Evolutionary conservation across 23 tunicate genomes (phyloP).

Genomic region (Styela clava): DNA sequence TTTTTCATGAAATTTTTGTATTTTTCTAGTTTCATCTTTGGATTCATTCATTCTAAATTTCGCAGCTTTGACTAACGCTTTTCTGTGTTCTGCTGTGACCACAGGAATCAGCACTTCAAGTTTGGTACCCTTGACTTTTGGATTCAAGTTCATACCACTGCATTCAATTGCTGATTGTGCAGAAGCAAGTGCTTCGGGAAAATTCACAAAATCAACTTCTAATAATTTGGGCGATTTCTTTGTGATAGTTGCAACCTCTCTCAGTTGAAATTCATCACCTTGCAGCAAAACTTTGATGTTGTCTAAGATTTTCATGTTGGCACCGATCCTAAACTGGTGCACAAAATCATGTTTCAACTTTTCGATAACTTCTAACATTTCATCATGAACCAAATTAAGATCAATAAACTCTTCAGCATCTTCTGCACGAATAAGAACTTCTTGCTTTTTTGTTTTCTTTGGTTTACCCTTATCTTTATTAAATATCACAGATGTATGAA

Average conservation of each 20-base stretch:
- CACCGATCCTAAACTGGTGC: constrained; percentile 46
- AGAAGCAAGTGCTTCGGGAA: constrained; percentile 44
- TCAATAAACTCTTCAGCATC: constrained; percentile 61
- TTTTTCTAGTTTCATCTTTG: constrained; percentile 23
- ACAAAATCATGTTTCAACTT: constrained; percentile 32
- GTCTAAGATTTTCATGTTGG: constrained; percentile 32
- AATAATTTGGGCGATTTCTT: constrained; percentile 37
- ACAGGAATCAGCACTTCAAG: constrained; percentile 53
- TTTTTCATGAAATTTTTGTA: constrained; percentile 20
- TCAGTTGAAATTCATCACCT: constrained; percentile 33
- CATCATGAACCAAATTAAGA: constrained; percentile 32
- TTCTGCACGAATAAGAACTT: constrained; percentile 33
- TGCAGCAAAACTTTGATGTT: constrained; percentile 30
- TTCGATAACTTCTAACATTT: constrained; percentile 28
- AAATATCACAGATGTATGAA: neutral
- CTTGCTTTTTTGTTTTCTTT: constrained; percentile 20
- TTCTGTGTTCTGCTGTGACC: constrained; percentile 52
- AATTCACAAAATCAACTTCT: constrained; percentile 35
- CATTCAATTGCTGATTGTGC: constrained; percentile 29
- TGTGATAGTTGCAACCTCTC: constrained; percentile 45
- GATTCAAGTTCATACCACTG: constrained; percentile 55
- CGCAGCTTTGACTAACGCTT: constrained; percentile 38
- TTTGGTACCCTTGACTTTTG: constrained; percentile 41
- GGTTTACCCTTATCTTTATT: constrained; percentile 10
- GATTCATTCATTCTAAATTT: constrained; percentile 28